A percentile compares a stretch with the other conserved stretches of the same genome.
phyloP scores from a whole-genome alignment of 2,888 invertebrate species.

The Mylabris sibirica region DNA sequence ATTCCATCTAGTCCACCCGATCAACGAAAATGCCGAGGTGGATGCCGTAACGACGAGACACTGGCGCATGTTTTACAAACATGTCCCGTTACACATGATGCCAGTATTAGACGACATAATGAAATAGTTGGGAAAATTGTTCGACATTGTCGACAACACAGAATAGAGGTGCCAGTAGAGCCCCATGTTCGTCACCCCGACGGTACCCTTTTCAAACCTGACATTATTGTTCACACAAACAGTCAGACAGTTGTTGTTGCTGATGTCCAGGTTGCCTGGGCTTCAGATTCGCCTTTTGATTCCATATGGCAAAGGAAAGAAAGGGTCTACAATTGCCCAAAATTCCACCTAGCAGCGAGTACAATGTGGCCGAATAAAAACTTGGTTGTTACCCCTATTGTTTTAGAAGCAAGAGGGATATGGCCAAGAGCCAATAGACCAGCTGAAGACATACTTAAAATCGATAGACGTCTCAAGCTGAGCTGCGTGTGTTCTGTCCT shows the following conservation, averaged over 20 bases:
- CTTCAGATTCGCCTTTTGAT: constrained; percentile 32
- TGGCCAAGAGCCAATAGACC: constrained; percentile 38
- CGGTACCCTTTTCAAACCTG: constrained; percentile 41
- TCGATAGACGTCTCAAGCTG: constrained; percentile 25
- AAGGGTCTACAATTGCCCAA: constrained; percentile 30
- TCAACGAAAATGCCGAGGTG: constrained; percentile 16
- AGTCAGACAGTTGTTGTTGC: neutral
- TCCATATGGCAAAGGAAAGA: constrained; percentile 29
- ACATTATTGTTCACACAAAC: constrained; percentile 18
- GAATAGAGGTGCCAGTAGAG: constrained; percentile 36
- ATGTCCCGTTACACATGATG: constrained; percentile 28
- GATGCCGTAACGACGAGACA: neutral
- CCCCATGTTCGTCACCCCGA: constrained; percentile 36
- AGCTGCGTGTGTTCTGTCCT: constrained; percentile 30
- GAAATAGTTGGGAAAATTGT: constrained; percentile 32
- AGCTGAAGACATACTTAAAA: constrained; percentile 12
- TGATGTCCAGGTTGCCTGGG: constrained; percentile 28
- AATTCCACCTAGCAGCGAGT: neutral
- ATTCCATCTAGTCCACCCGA: constrained; percentile 21
- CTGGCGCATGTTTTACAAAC: constrained; percentile 28
- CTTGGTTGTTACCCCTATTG: constrained; percentile 29
- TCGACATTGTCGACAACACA: constrained; percentile 20
- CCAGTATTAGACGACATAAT: constrained; percentile 35
- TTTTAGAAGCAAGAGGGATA: constrained; percentile 27
- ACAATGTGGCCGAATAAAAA: constrained; percentile 26